Base-by-base conservation (phyloP, 2,797 vertebrate species). In the Danio choprae region DNA sequence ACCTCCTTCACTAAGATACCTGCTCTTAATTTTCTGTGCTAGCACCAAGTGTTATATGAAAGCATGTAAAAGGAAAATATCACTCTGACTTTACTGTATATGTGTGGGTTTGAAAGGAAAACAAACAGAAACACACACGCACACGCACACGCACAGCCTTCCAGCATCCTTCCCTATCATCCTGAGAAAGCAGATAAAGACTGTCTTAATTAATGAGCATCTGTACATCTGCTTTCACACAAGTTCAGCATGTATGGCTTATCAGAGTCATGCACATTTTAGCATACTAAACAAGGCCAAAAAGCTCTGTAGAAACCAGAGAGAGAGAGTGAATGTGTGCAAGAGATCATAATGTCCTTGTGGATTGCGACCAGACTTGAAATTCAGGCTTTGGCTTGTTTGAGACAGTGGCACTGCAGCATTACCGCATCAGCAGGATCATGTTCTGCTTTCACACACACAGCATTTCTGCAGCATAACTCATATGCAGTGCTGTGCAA, bases 31-130 rank as follows among this genome's bases (percentile, higher is more conserved):
- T 53, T 40, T 51, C 22, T 38, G 6, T 16, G 38, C 18, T n/a
- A 40, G 22, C 40, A 1, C 72, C 58, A 80, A 63, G 41, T 46
- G 71, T 82, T 85, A 29, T 29, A 29, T 1, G 15, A 81, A 77
- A 68, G 67, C 67, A 69, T 69, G 53, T 69, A 29, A 29, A 53
- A 53, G 10, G 67, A 53, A 69, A 53, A 40, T 69, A 69, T 40
- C 48, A 69, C 10, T 3, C 64, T 50, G 44, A 22, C n/a, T 29
- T 29, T n/a, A n/a, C n/a, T n/a, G n/a, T 29, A 29, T 29, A 53
- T 40, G 63, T 65, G 63, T 64, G 1, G 10, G 62, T 64, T 43
- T 64, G 62, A 43, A 64, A 64, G 8, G 5, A 64, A 62, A 20
- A 64, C 62, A 64, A 64, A 40, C 46, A 43, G 64, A 62, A 20